Base-by-base conservation (phyloP, 2,797 vertebrate species). In the Neopelma chrysocephalum region DNA sequence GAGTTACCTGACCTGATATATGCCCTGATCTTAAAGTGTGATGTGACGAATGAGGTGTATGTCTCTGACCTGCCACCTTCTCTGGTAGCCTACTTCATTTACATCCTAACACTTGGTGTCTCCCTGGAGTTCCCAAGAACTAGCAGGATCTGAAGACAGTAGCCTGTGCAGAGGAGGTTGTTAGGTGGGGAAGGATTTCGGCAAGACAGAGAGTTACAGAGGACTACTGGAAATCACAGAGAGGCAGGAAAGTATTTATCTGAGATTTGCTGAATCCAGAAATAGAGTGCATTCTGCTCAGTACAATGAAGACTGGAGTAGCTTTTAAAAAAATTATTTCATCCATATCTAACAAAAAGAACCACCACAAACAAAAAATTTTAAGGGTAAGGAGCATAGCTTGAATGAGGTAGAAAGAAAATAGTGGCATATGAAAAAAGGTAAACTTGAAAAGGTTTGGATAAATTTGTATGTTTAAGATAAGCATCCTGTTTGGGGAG, bases 401-500 rank as follows among this genome's bases (percentile, higher is more conserved):
- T 26, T 69, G 79, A 96, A 34, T 14, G 40, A 91, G 14, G 10
- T 72, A 38, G 27, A 71, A 91, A 75, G 66, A 94, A 96, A 91
- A 79, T 60, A 92, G 90, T 45, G 64, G 54, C 56, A 79, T 40
- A 50, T 23, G 12, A 23, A 64, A 82, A 78, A 91, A 83, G 21
- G 65, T n/a, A 83, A 86, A 82, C 58, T 75, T 90, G 54, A 43
- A 89, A 72, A 90, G 38, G n/a, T 62, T 88, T 79, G 77, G 93
- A 81, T 76, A 82, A 92, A 93, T 93, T 34, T 93, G 91, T 96
- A 72, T 93, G 87, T 72, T 95, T 91, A 96, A 97, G 94, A 94
- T 94, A 95, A 94, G 88, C 56, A 90, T 81, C 87, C 78, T 73
- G 68, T 91, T 94, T 93, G 73, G 71, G 56, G 23, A 83, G 19